Percentiles rank a stretch among this genome's conserved stretches.
Conservation (phyloP, 2,888 invertebrate species). For the Bedellia somnulentella region DNA sequence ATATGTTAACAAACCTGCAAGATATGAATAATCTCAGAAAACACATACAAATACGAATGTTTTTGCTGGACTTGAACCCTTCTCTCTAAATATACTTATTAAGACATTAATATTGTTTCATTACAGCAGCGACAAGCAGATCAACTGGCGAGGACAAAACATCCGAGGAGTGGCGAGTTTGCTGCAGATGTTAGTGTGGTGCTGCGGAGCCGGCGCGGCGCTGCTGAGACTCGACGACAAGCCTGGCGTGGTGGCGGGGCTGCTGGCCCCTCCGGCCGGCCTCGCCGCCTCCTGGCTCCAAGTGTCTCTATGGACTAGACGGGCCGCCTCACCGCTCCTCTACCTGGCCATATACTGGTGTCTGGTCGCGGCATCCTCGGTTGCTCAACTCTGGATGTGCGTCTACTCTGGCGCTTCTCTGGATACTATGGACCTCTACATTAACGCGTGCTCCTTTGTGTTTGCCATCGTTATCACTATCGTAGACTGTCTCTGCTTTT, state of each 20-base stretch:
- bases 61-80: too few species aligned
- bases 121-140: conserved; percentile 16
- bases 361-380: conserved; percentile 28
- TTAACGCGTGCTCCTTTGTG: conserved; percentile 25
- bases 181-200: conserved; percentile 27
- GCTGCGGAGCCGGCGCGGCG: conserved; percentile 29
- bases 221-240: conserved; percentile 26
- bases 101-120: too few species aligned
- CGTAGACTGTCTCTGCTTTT: conserved; percentile 43
- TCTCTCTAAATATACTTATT: too few species aligned
- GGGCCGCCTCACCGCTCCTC: conserved; percentile 36
- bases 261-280: conserved; percentile 40
- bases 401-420: conserved; percentile 15
- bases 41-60: too few species aligned
- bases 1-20: too few species aligned
- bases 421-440: conserved; percentile 27
- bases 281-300: conserved; percentile 41
- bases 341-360: conserved; percentile 50
- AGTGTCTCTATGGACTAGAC: conserved; percentile 35
- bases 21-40: too few species aligned
- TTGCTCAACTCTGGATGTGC: conserved; percentile 27
- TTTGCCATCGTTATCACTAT: conserved; percentile 27
- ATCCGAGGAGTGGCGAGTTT: conserved; percentile 34
- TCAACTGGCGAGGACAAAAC: conserved; percentile 36
- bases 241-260: conserved; percentile 26